Base-by-base conservation (phyloP, 2,113 vertebrate genomes). In the Antigone vipio region DNA sequence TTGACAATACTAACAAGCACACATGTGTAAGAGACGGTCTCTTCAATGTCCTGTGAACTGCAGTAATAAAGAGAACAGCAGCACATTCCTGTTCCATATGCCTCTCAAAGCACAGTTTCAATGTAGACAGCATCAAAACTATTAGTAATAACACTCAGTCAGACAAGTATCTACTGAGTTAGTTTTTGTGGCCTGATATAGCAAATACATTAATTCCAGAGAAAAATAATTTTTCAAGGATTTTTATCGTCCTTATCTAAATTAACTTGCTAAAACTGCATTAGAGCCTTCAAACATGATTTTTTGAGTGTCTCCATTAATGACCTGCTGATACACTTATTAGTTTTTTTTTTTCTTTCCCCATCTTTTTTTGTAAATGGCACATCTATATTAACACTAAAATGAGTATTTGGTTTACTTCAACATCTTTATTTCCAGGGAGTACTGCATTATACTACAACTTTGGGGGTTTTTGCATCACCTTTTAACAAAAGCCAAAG, bases 1-100 rank as follows among this genome's bases (percentile, higher is more conserved):
- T 88, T 87, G 93, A 92, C 30, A 94, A 81, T 80, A 52, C 64
- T 96, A 94, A 97, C 22, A 67, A 97, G 77, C 89, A 93, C n/a
- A 85, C 23, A 81, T 35, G 4, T 64, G 80, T 42, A 68, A 63
- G 66, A 95, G 35, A 75, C 30, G 14, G 26, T 50, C 52, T 72
- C 34, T 71, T 56, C 74, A 71, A 19, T 0, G 49, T 44, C 49
- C 75, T 67, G 76, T 42, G 44, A 89, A 45, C 56, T 49, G 26
- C 79, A 86, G 79, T 29, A 91, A 74, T 32, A 34, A 67, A 47
- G 14, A 68, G n/a, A 52, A 56, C 32, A 63, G 64, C 26, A 66
- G 35, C 26, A 56, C 19, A 19, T 30, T 82, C 45, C 68, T 40
- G 49, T 32, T 52, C 44, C 68, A 24, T 19, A 8, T 24, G 23